Evolutionary conservation across 1,140 invertebrate genomes (phyloP), one percentile per base, ranked within the genome.

Genomic region (Bombus polaris): DNA sequence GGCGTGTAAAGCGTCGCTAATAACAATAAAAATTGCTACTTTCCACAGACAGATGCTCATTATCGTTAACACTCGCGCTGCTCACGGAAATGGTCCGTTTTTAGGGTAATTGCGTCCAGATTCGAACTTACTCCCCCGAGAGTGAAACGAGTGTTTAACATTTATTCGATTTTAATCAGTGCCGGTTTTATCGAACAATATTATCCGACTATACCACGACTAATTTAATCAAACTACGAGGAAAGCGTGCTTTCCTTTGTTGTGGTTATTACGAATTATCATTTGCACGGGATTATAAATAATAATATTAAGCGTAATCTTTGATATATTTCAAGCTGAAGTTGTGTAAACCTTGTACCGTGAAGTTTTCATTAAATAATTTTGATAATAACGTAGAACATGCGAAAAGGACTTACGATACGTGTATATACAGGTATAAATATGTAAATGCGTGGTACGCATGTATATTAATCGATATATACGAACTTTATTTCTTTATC

Each of bases 11-110:
- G 73, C 65, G 47, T 68, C 62, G 66, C 72, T 70, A 65, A 79
- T 82, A 89, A 89, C 87, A 53, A 79, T 89, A 88, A 88, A 89
- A 89, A 89, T 88, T 39, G 73, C 68, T 42, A 78, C 76, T 53
- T 79, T 68, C 32, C 57, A 65, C 80, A 35, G 39, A 22, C 79
- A 44, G 62, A 88, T 82, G 35, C 81, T 88, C 83, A 76, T 89
- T 89, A 88, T 53, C 88, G 88, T 89, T 88, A 88, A 35, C 62
- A 28, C 71, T 88, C 72, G 25, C 47, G n/a, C 53, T 47, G 62
- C 32, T 18, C 66, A 22, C 18, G 37, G 47, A 37, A 66, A 77
- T 47, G 65, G 39, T 42, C 74, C 66, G 65, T 79, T 88, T 85
- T 82, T 81, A 88, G 66, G 78, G 18, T 88, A 88, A 82, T 85